Conservation (phyloP, 2,113 vertebrate genomes). For the Anoura caudifer region DNA sequence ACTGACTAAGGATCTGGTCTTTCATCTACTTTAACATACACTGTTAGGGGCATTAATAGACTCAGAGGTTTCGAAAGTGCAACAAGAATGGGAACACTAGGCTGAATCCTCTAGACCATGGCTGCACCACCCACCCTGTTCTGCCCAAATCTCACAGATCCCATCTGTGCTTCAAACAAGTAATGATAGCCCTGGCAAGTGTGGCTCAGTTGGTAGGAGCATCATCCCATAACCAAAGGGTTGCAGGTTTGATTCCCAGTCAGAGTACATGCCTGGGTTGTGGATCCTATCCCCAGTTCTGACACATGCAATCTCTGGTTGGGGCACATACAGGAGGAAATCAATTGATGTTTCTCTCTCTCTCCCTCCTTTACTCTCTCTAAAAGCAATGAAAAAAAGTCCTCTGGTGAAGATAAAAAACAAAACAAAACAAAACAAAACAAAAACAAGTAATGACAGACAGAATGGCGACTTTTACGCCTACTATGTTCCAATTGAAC, state of each 20-base stretch:
- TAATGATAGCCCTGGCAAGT: not conserved
- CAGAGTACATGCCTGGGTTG: too few species aligned
- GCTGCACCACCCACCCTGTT: rapidly evolving
- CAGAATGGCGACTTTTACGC: not conserved
- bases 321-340: too few species aligned
- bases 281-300: too few species aligned
- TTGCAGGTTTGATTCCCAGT: too few species aligned
- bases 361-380: too few species aligned
- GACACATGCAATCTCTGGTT: too few species aligned
- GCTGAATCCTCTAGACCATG: not conserved
- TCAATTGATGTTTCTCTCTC: too few species aligned
- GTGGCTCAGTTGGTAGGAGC: too few species aligned
- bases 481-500: not conserved
- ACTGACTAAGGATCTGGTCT: not conserved
- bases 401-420: too few species aligned
- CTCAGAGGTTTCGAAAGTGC: not conserved
- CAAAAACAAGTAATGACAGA: not conserved
- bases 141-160: not conserved
- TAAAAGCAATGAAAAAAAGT: too few species aligned
- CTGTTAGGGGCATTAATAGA: not conserved
- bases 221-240: too few species aligned
- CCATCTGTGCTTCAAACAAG: not conserved
- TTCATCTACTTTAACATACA: not conserved
- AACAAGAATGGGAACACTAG: not conserved
- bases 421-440: too few species aligned